Evolutionary conservation across 2,797 vertebrate genomes (phyloP).

Genomic region (Aquila chrysaetos): DNA sequence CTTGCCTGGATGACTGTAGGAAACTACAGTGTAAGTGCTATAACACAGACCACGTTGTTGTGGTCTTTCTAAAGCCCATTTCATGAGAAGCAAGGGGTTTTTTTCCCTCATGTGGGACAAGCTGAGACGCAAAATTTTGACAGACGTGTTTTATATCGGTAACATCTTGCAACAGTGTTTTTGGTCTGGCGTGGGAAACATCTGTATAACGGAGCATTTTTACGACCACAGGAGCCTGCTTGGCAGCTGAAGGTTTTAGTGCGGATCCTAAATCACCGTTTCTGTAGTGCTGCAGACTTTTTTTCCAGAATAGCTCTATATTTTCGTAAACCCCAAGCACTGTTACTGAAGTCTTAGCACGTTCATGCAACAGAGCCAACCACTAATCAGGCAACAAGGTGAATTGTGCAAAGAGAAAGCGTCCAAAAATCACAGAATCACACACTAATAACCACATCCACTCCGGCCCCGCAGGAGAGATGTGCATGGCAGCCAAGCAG

Average conservation of each 20-base stretch:
- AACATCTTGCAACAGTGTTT: neutral
- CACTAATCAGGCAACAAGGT: neutral
- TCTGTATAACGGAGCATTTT: neutral
- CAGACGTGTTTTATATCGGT: neutral
- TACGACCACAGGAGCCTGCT: neutral
- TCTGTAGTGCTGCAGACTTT: neutral
- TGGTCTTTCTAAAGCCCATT: neutral
- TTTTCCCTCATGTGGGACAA: neutral
- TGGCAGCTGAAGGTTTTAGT: neutral
- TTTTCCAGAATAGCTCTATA: neutral
- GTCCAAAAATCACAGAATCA: neutral
- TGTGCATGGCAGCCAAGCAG: fast-evolving
- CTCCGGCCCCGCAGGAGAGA: neutral
- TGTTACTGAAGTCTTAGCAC: neutral
- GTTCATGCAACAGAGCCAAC: fast-evolving
- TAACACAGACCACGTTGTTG: neutral
- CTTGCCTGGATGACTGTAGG: neutral
- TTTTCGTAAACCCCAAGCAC: neutral
- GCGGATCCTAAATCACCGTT: neutral
- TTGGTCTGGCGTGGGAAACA: neutral
- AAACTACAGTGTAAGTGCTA: neutral
- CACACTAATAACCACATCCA: too few relatives aligned
- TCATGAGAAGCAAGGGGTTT: neutral
- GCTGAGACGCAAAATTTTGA: neutral
- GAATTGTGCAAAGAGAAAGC: neutral